Percentiles rank a stretch among this genome's conserved stretches.
These are phyloP conservation scores for Cynaeus angustus DNA, from an alignment of 2,888 invertebrate genomes.

Conservation along the genomic window DNA sequence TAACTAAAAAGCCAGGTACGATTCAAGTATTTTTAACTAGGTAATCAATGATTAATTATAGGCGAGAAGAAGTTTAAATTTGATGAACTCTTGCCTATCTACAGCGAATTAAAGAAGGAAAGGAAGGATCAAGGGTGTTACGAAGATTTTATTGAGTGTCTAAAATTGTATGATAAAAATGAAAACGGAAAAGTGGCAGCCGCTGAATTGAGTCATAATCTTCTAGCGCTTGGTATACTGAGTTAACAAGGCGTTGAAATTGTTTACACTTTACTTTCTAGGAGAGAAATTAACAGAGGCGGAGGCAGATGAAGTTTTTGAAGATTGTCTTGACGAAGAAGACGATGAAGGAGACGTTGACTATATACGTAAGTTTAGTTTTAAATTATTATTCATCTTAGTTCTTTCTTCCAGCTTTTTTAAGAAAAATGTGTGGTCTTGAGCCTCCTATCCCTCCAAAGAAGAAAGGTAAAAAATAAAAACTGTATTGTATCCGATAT, in stretches of 20 bases:
- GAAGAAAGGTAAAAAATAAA: conserved; percentile 48
- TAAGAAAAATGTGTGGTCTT: conserved; percentile 87
- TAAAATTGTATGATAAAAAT: conserved; percentile 99
- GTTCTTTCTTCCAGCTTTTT: conserved; percentile 80
- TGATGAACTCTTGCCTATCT: conserved; percentile 98
- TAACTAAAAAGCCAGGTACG: conserved; percentile 80
- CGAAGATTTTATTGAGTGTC: conserved; percentile 99
- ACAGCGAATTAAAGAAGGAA: conserved; percentile 93
- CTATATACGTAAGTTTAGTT: conserved; percentile 87
- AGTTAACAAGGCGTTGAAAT: conserved; percentile 36
- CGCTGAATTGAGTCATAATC: conserved; percentile 96
- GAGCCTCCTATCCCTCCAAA: conserved; percentile 67
- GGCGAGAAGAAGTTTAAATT: conserved; percentile 92
- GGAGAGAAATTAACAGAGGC: conserved; percentile 88
- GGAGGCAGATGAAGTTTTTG: conserved; percentile 85
- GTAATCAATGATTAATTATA: conserved; percentile 51
- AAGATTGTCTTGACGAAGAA: conserved; percentile 92
- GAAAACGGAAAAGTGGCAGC: conserved; percentile 96
- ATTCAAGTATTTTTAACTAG: background rate
- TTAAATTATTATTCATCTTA: background rate
- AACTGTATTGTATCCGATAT: background rate
- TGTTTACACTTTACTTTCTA: too few relatives aligned
- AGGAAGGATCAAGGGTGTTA: conserved; percentile 93
- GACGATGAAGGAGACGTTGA: conserved; percentile 95
- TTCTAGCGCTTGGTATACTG: conserved; percentile 88